Evolutionary conservation across 2,797 vertebrate species (phyloP), one percentile per base, ranked within the genome.

Genomic region (Fratercula arctica): DNA sequence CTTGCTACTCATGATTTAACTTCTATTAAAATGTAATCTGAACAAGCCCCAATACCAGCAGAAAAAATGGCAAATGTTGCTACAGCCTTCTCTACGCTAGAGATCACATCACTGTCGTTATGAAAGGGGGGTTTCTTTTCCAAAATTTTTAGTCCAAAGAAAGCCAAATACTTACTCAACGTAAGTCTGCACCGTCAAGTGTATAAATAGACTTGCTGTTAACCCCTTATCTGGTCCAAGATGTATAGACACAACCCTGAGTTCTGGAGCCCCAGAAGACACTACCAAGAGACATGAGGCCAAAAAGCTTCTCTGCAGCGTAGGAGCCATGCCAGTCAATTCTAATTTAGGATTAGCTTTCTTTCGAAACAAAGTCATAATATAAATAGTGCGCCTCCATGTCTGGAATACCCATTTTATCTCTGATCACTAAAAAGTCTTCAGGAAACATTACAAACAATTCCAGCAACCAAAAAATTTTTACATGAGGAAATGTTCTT

Each of bases 381-480:
- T 0, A 84, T 7, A 60, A 77, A 89, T 7, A 60, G 59, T 24
- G 85, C 26, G 18, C 48, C 89, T 85, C 63, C 37, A 4, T 5
- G 16, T 46, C 83, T 85, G 82, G 15, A 87, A 79, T 10, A 45
- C 4, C 85, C 48, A 13, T 26, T 91, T 93, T 91, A 93, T 94
- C 93, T 28, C 33, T 12, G 9, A 57, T 15, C 14, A 87, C 69
- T 89, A 94, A 69, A 75, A 96, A 83, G 70, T 54, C 59, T 68
- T 56, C 88, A 84, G 75, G 33, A 90, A 88, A 77, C 6, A 29
- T 60, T 11, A 79, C 39, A 85, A 96, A 94, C 93, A 73, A 94
- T 61, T 77, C 64, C 91, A 90, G 69, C 16, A 24, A 64, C 6
- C 5, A 61, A 45, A 64, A 73, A 63, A 86, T 48, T 83, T 74